A percentile compares a stretch with the other conserved stretches of the same genome.
Conservation (phyloP, 2,797 vertebrate species). For the Manis javanica region DNA sequence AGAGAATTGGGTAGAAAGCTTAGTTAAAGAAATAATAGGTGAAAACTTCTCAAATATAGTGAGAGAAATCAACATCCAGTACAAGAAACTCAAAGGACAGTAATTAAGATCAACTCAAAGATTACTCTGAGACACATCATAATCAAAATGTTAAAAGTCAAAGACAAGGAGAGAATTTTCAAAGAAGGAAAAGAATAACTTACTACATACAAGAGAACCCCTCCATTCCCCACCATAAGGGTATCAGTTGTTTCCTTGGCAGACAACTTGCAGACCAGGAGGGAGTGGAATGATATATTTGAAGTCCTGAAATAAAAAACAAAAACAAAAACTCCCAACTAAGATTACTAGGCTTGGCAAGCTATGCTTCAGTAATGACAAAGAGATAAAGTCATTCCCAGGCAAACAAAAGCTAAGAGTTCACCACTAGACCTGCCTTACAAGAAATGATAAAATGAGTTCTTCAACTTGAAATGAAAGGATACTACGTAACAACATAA, state of each 20-base stretch:
- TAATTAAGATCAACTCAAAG: neutral
- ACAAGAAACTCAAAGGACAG: neutral
- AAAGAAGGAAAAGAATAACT: neutral
- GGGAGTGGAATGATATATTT: neutral
- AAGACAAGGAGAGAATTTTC: neutral
- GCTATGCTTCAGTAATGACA: neutral
- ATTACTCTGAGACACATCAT: neutral
- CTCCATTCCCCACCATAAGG: neutral
- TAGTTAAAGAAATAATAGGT: neutral
- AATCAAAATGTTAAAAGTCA: neutral
- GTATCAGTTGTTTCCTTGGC: neutral
- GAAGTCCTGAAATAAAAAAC: neutral
- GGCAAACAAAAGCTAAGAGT: neutral
- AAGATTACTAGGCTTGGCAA: neutral
- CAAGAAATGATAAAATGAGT: neutral
- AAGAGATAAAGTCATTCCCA: neutral
- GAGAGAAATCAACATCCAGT: neutral
- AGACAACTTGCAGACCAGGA: neutral
- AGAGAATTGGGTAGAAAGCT: neutral
- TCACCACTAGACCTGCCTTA: neutral
- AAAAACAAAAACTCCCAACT: neutral
- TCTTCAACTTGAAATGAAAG: neutral
- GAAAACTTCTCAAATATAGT: neutral
- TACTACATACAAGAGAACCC: neutral
- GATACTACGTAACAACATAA: neutral